phyloP scores from a whole-genome alignment of 1,140 invertebrate species.

The Teleopsis dalmanni region DNA sequence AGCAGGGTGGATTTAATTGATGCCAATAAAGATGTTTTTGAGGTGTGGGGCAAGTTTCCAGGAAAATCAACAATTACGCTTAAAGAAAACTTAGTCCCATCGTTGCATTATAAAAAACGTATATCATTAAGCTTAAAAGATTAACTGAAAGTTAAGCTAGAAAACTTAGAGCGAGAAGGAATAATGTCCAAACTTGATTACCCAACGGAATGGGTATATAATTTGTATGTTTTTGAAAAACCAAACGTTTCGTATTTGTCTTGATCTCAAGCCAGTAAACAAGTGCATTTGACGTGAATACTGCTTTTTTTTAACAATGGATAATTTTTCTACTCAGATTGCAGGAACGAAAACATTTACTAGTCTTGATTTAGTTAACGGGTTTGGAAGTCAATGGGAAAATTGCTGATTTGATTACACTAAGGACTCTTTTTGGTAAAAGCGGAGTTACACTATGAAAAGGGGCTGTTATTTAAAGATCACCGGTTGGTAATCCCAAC shows the following conservation, averaged over 20 bases:
- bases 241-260: not conserved
- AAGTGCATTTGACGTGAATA: not conserved
- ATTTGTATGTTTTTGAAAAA: not conserved
- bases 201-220: slow-evolving; percentile 1
- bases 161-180: not conserved
- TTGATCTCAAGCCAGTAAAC: no score
- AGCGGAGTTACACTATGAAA: slow-evolving; percentile 7
- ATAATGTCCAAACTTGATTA: not conserved
- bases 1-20: not conserved
- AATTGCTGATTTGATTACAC: no score
- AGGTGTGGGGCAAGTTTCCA: not conserved
- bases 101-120: not conserved
- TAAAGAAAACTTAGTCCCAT: not conserved
- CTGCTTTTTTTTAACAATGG: not conserved
- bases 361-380: not conserved
- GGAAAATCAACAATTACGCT: not conserved
- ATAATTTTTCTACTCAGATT: not conserved
- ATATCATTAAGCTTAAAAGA: not conserved
- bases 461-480: slow-evolving; percentile 11
- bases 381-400: no score
- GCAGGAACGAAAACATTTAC: not conserved
- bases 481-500: slow-evolving; percentile 6
- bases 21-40: not conserved
- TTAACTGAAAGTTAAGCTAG: not conserved
- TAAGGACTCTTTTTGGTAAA: no score